Evolutionary conservation across 2,888 invertebrate species (phyloP).

Genomic region (Uloborus plumipes): DNA sequence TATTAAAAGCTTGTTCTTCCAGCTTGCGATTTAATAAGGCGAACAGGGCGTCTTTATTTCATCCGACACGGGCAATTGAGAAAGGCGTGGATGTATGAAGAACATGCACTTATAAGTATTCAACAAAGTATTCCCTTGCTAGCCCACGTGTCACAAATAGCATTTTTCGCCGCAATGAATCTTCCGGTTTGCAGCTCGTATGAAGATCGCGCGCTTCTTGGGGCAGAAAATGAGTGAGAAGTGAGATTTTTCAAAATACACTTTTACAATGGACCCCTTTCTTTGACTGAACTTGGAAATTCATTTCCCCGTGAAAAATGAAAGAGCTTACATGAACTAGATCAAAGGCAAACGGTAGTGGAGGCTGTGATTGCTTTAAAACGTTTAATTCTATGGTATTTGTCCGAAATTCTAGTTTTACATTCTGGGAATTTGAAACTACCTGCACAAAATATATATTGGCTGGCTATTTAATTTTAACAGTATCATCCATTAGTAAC

Average conservation of each 20-base stretch:
- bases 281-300: conserved; percentile 18
- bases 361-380: background rate
- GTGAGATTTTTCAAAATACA: conserved; percentile 27
- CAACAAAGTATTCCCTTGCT: conserved; percentile 23
- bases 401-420: too few relatives aligned
- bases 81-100: conserved; percentile 11
- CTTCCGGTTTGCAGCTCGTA: conserved; percentile 33
- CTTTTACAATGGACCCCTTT: conserved; percentile 29
- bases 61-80: conserved; percentile 31
- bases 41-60: conserved; percentile 33
- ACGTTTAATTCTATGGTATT: background rate
- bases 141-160: conserved; percentile 39
- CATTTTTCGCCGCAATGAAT: conserved; percentile 24
- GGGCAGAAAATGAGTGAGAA: conserved; percentile 44
- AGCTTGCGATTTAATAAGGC: conserved; percentile 34
- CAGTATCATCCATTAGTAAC: too few relatives aligned
- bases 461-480: too few relatives aligned
- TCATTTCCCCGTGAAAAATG: conserved; percentile 25
- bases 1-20: conserved; percentile 39
- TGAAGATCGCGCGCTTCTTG: conserved; percentile 31
- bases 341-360: conserved; percentile 16
- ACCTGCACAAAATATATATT: too few relatives aligned
- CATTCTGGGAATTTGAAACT: too few relatives aligned
- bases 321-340: conserved; percentile 12
- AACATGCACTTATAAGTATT: conserved; percentile 9